Evolutionary conservation across 2,888 invertebrate species (phyloP), one percentile per base, ranked within the genome.

Genomic region (Polymixis lichenea): DNA sequence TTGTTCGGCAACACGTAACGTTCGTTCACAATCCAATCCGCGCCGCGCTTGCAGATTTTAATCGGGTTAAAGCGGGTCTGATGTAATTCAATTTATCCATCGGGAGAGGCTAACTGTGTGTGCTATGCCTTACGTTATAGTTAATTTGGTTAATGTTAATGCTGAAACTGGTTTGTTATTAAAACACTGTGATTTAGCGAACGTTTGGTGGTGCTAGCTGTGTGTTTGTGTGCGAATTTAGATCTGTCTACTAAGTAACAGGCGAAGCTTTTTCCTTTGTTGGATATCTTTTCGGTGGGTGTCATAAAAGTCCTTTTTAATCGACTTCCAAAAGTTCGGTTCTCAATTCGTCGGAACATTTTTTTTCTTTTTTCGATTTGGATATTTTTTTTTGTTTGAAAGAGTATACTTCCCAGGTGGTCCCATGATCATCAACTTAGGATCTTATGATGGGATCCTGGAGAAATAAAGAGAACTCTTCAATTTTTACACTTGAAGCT

Each of bases 41-140:
- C 86, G 86, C 87, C 74, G 32, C 82, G 89, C 86, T 88, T 88
- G 91, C 92, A 91, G 90, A 91, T 91, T 94, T 92, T 94, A 95
- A 94, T 94, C 91, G 91, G 85, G 91, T 95, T 94, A 94, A 87
- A 85, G 82, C 86, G 87, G 85, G 92, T 91, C 91, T 92, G 91
- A 91, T 92, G 92, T 94, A 93, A 95, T 93, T 92, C 90, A 91
- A 94, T 95, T 94, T 93, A 93, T 93, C 92, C 91, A 90, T 90
- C 90, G 90, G 86, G 87, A 83, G 85, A 56, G 88, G 80, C 82
- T 83, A 86, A 86, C 78, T 69, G 77, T 77, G 87, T 88, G 86
- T 78, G 74, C 82, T 73, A 56, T 71, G 82, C 87, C 83, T 88
- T 88, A 89, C 81, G 85, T 86, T 86, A 84, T 85, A 72, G 73